Evolutionary conservation across 2,888 invertebrate genomes (phyloP), one percentile per base, ranked within the genome.

Genomic region (Tribolium freemani): DNA sequence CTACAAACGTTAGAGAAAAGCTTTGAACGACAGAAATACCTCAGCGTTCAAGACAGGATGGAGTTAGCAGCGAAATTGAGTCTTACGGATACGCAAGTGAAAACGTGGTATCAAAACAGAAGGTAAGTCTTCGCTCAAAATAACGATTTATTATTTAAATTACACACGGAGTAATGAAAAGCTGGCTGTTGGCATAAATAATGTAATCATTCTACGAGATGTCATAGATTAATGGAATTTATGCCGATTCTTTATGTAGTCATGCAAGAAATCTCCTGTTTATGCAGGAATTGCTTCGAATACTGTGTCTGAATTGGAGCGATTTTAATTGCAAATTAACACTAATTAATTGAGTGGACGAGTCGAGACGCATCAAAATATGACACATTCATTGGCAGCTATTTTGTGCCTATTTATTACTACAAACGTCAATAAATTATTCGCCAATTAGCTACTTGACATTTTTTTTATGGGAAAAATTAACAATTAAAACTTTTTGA

Each of bases 91-190:
- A 99, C 99, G 61, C 99, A 99, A 90, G 99, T 99, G 85, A 99
- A 99, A 88, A 99, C 99, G 82, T 99, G 99, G 99, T 99, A 99
- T 88, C 98, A 99, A 88, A 99, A 99, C 86, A 90, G 99, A 90
- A 93, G 98, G 98, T 97, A 86, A 89, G 91, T 86, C 3, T 45
- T 45, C 16, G 8, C 8, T 38, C 6, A 31, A 57, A 56, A 31
- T 20, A 26, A 31, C 26, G 44, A 44, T 44, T 11, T 21, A 26
- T 56, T 31, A 56, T 56, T 21, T 21, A 56, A 57, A 57, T 57
- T 57, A 13, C 44, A 44, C 11, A 44, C n/a, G 44, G 16, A 31
- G 56, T 31, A 60, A 60, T 46, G 46, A 46, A 60, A 60, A 58
- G 58, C 58, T 20, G 58, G 45, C 69, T 69, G 63, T 63, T 69